Base-by-base conservation (phyloP, 2,797 vertebrate genomes). In the Myiotriccus ornatus region DNA sequence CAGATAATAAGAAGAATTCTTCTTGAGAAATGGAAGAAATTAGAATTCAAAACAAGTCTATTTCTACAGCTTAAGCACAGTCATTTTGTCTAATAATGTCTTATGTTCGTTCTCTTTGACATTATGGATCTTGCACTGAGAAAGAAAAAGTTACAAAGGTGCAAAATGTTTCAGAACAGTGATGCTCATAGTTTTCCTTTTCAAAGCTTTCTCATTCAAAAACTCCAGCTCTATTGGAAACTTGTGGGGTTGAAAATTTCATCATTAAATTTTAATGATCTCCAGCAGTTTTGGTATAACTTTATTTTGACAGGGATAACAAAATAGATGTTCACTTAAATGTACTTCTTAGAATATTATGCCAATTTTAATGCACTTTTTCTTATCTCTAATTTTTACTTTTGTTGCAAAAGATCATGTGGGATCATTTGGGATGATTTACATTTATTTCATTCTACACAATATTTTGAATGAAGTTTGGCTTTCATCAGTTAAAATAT, bases 21-120 rank as follows among this genome's bases (percentile, higher is more conserved):
- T 9, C 17, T 62, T 94, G 39, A 83, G 32, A 87, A 82, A 13
- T 46, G 6, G 49, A 83, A 87, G 21, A 91, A 91, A 69, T 80
- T 56, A 46, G 10, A 94, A 88, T 85, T 89, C 34, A 44, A 90
- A 84, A 7, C 20, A 64, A 1, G 0, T 71, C 8, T 84, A 39
- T 79, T 83, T 93, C 46, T 92, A 41, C 41, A 47, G 44, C 74
- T 95, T 92, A 89, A 93, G 30, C 37, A 55, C 20, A 77, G 43
- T 80, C 19, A 34, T 89, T 96, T 92, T 93, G 46, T 89, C 62
- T 89, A 64, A 75, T 89, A 35, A 65, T 73, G 43, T 44, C 76
- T 92, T 91, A 73, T 55, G 43, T 74, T 88, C 3, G 1, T 78
- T 91, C 63, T 86, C 20, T 94, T 67, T 81, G 46, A 81, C 3